Percentiles rank a stretch among this genome's conserved stretches.
Evolutionary conservation across 1,140 invertebrate species (phyloP).

Genomic region (Drosophila sechellia): DNA sequence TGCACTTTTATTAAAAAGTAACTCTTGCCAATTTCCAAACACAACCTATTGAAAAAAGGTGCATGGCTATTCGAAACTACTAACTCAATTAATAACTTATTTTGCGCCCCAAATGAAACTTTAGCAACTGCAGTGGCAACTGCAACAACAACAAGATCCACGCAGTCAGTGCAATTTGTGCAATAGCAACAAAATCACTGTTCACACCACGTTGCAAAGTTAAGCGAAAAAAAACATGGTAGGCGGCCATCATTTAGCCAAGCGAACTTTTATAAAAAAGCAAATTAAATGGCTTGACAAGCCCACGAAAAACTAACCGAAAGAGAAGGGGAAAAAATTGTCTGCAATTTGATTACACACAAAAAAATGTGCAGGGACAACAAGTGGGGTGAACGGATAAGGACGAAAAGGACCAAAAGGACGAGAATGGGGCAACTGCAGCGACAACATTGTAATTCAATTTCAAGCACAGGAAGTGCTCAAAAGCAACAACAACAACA

Average conservation of each 20-base stretch:
- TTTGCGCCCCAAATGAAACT: conserved; percentile 33
- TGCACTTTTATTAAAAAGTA: background rate
- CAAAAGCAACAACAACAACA: conserved; percentile 43
- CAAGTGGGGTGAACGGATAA: background rate
- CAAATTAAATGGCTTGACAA: conserved; percentile 64
- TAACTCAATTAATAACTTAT: conserved; percentile 80
- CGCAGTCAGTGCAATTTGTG: conserved; percentile 51
- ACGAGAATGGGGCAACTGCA: conserved; percentile 39
- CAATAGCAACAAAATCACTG: conserved; percentile 45
- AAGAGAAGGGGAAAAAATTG: conserved; percentile 38
- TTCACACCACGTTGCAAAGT: conserved; percentile 26
- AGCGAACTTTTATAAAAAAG: conserved; percentile 57
- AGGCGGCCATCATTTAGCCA: conserved; percentile 53
- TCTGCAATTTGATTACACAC: conserved; percentile 69
- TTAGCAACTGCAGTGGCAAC: conserved; percentile 37
- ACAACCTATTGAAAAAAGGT: background rate
- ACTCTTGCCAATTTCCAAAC: background rate
- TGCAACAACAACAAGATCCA: conserved; percentile 14
- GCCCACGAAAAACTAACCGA: conserved; percentile 23
- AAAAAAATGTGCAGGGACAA: conserved; percentile 58
- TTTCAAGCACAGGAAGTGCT: conserved; percentile 67
- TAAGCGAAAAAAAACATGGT: conserved; percentile 16
- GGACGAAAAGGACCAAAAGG: background rate
- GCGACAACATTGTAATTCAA: conserved; percentile 75
- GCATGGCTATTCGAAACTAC: conserved; percentile 58